Evolutionary conservation across 2,113 vertebrate species (phyloP), one percentile per base, ranked within the genome.

Genomic region (Leucosticte australis): DNA sequence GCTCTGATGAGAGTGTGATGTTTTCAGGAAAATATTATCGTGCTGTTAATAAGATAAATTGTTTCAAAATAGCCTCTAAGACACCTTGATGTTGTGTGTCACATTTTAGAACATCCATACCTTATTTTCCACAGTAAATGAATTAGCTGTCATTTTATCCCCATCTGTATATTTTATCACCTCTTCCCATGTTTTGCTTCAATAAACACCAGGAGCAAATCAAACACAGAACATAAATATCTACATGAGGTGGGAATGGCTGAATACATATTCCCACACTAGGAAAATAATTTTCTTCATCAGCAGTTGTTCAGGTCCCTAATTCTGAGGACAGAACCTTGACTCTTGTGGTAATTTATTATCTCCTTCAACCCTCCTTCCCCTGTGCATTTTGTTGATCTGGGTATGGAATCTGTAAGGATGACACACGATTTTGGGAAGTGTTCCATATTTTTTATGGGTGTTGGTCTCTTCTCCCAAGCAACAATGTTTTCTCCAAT

Each of bases 361-460:
- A n/a, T 60, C 21, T 63, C 21, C 13, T 37, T 57, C 49, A 82
- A 0, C 27, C 5, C 65, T 35, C 21, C 13, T 60, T 80, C n/a
- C 35, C 60, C 10, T 33, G 24, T 19, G 14, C 20, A 6, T 63
- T 67, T 71, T 49, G 31, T 47, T 49, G 52, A 28, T 68, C 24
- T 53, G 14, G 44, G 24, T 30, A 4, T 47, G 57, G 78, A 60
- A 78, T 74, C 92, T 91, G 74, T 87, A 89, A 95, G 95, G 87
- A 94, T 95, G 94, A 95, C 87, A 91, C 82, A 90, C 13, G 77
- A 96, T 92, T 96, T 95, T 50, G 60, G 90, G 90, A 97, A 94
- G 69, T 23, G 59, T 90, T 81, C 63, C 39, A n/a, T 42, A 7
- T 67, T 71, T 91, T 87, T 65, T 56, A 46, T 71, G 35, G 27